Evolutionary conservation across 2,113 vertebrate genomes (phyloP).

Genomic region (Percina caprodes): DNA sequence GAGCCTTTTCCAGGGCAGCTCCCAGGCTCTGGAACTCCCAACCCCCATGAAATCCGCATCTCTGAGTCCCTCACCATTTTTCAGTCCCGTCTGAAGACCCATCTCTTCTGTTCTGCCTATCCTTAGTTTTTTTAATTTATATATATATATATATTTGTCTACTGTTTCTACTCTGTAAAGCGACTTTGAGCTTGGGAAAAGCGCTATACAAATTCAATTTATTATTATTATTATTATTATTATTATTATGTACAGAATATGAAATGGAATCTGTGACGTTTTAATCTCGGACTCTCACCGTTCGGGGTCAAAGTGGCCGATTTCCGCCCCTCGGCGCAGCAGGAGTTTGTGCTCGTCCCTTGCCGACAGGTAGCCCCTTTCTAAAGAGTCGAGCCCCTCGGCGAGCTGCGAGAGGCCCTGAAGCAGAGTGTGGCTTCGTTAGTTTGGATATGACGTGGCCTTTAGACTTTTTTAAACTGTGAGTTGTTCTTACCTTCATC

Average conservation of each 20-base stretch:
- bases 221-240: too few species aligned
- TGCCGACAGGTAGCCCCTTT: conserved; percentile 85
- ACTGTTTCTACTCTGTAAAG: too few species aligned
- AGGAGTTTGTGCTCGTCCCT: conserved; percentile 74
- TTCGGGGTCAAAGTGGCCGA: conserved; percentile 81
- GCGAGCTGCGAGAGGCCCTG: conserved; percentile 84
- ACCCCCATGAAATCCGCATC: too few species aligned
- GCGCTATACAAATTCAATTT: too few species aligned
- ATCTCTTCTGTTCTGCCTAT: too few species aligned
- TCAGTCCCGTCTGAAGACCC: too few species aligned
- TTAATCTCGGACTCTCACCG: conserved; percentile 77
- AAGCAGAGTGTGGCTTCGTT: not conserved
- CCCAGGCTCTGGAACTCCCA: too few species aligned
- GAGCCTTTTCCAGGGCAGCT: too few species aligned
- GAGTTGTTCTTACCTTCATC: conserved; percentile 81
- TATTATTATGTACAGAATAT: not conserved
- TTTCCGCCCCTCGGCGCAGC: conserved; percentile 57
- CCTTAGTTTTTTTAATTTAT: too few species aligned
- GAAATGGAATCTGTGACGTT: not conserved
- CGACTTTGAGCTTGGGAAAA: too few species aligned
- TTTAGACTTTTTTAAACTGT: not conserved
- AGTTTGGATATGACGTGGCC: not conserved
- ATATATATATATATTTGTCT: too few species aligned
- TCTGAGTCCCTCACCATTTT: too few species aligned
- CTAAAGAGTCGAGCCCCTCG: conserved; percentile 82